phyloP scores from a whole-genome alignment of 2,113 vertebrate species.

The Eonycteris spelaea region DNA sequence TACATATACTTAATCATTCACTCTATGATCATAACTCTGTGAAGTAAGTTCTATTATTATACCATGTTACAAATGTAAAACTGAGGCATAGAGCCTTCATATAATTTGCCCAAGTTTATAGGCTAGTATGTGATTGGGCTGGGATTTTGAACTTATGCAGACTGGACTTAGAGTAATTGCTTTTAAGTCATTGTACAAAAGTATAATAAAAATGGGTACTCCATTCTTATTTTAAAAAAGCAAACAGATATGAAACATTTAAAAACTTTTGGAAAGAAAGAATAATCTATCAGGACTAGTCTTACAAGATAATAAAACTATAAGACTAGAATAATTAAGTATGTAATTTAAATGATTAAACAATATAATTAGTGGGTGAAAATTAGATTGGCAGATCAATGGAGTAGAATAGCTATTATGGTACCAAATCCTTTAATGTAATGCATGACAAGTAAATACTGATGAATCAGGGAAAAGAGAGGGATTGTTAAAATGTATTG shows the following conservation, averaged over 20 bases:
- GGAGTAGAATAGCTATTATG: background rate
- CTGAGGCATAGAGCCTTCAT: background rate
- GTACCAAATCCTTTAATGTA: background rate
- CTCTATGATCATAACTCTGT: background rate
- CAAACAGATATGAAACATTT: background rate
- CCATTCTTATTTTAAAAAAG: background rate
- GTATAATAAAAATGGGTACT: background rate
- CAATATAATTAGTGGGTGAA: background rate
- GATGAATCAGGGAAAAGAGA: background rate
- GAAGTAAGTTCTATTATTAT: background rate
- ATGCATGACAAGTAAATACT: background rate
- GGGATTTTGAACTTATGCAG: background rate
- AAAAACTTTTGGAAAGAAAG: background rate
- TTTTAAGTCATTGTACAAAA: background rate
- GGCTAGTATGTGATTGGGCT: background rate
- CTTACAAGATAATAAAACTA: background rate
- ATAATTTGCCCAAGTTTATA: background rate
- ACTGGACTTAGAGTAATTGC: background rate
- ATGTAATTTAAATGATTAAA: slow-evolving; percentile 42
- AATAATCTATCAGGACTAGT: background rate
- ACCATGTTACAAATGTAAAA: background rate
- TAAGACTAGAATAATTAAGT: slow-evolving; percentile 4
- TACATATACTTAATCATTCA: background rate
- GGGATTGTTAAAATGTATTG: background rate
- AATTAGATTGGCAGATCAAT: slow-evolving; percentile 18